Percentiles rank a stretch among this genome's conserved stretches.
Evolutionary conservation across 2,113 vertebrate species (phyloP).

Genomic region (Bagarius yarrelli): DNA sequence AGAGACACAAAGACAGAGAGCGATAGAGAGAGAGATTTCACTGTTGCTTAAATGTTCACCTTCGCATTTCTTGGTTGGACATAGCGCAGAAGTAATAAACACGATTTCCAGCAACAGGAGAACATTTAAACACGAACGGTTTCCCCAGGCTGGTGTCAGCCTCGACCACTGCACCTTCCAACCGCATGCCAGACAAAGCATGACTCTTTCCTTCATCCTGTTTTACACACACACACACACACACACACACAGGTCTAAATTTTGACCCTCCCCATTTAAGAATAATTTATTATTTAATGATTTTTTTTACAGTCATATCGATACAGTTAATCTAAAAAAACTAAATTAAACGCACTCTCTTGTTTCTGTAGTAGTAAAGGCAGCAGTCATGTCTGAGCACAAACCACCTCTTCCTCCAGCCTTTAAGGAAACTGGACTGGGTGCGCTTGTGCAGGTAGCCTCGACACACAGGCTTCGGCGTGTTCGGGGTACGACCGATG

Average conservation of each 20-base stretch:
- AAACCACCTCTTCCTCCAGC: conserved; percentile 95
- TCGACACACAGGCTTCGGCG: conserved; percentile 78
- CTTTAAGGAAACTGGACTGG: conserved; percentile 81
- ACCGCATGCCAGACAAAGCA: conserved; percentile 74
- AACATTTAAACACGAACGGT: conserved; percentile 86
- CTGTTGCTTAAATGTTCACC: conserved; percentile 59
- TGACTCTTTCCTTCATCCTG: conserved; percentile 85
- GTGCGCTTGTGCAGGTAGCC: conserved; percentile 88
- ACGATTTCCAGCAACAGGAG: conserved; percentile 71
- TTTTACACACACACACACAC: not conserved
- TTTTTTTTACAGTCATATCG: not conserved
- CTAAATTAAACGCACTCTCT: conserved; percentile 73
- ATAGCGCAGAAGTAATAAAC: conserved; percentile 83
- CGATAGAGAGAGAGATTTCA: not conserved
- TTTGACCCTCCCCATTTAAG: not conserved
- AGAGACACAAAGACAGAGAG: too few relatives aligned
- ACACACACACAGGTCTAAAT: not conserved
- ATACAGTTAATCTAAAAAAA: not conserved
- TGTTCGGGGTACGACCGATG: conserved; percentile 82
- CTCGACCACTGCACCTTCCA: conserved; percentile 84
- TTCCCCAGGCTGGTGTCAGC: conserved; percentile 80
- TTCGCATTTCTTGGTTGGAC: conserved; percentile 90
- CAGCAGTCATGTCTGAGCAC: conserved; percentile 82
- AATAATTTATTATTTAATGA: not conserved
- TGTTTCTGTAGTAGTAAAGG: conserved; percentile 85